phyloP scores from a whole-genome alignment of 2,113 vertebrate species.

The Atherinomorus stipes region DNA sequence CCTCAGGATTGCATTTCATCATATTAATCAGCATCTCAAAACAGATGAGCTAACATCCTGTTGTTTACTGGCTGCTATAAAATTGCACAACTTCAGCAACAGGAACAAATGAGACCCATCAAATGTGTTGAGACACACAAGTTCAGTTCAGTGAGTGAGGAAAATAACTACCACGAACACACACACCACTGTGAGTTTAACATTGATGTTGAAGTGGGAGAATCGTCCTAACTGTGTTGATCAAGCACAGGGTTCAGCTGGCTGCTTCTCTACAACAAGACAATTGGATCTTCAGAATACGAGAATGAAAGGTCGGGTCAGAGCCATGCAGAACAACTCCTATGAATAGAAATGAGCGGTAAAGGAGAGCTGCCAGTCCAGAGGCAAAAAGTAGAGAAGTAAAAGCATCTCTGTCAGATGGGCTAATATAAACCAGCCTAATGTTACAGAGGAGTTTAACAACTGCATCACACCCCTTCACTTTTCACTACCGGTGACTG shows the following conservation, averaged over 20 bases:
- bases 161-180: too few species aligned
- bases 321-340: constrained; percentile 22
- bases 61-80: too few species aligned
- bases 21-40: neutral
- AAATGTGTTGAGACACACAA: too few species aligned
- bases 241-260: constrained; percentile 35
- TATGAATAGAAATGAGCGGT: constrained; percentile 64
- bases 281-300: constrained; percentile 40
- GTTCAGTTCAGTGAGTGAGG: neutral
- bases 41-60: too few species aligned
- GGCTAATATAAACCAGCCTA: neutral
- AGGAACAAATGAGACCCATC: too few species aligned
- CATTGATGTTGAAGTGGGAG: constrained; percentile 1
- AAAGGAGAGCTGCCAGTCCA: constrained; percentile 48
- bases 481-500: constrained; percentile 14
- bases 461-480: constrained; percentile 13
- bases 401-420: constrained; percentile 1
- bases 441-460: constrained; percentile 26
- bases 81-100: too few species aligned
- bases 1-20: constrained; percentile 23
- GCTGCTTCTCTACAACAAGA: constrained; percentile 23
- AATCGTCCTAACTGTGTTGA: constrained; percentile 10
- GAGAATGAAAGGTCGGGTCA: constrained; percentile 54
- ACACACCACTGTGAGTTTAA: too few species aligned
- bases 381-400: constrained; percentile 28